Evolutionary conservation across 1,140 invertebrate species (phyloP), one percentile per base, ranked within the genome.

Genomic region (Tachypleus tridentatus): DNA sequence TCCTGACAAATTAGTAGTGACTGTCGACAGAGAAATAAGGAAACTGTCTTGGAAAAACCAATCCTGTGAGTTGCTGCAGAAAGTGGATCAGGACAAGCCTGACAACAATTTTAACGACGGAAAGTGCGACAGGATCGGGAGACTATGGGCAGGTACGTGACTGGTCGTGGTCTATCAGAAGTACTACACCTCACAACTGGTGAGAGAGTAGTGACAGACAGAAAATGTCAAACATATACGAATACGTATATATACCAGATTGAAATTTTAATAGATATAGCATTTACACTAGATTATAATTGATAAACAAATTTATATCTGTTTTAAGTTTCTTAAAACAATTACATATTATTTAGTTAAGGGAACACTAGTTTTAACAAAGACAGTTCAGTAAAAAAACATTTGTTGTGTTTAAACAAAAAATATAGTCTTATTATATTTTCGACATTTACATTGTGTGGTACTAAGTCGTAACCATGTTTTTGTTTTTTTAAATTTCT

Each of bases 41-140:
- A 29, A 29, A 29, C 2, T 29, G 29, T 29, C 29, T 1, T 29
- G 29, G 29, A 29, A 29, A 29, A 29, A 29, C 29, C 29, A 29
- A 2, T 29, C 29, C 29, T 29, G 29, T 29, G 29, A 29, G 29
- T 29, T 29, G 29, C 29, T 29, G 29, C 29, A 29, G 29, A 2
- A 29, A 29, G 29, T 29, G 29, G 29, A 29, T 2, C 29, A 1
- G 29, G 29, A 29, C 29, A 29, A 29, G 2, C 29, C 29, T 29
- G 29, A 29, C 29, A 29, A 29, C 29, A 0, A 29, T 29, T 84
- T 89, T 67, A 94, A 94, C 72, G 91, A 94, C 76, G 92, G 85
- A 10, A 95, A 94, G 78, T 86, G 85, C 65, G 91, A 95, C 75
- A 82, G 84, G 0, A 74, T 74, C 6, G 91, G 91, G 57, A 78